These are phyloP conservation scores for Spea bombifrons DNA, from an alignment of 2,113 vertebrate genomes.

Conservation along the genomic window DNA sequence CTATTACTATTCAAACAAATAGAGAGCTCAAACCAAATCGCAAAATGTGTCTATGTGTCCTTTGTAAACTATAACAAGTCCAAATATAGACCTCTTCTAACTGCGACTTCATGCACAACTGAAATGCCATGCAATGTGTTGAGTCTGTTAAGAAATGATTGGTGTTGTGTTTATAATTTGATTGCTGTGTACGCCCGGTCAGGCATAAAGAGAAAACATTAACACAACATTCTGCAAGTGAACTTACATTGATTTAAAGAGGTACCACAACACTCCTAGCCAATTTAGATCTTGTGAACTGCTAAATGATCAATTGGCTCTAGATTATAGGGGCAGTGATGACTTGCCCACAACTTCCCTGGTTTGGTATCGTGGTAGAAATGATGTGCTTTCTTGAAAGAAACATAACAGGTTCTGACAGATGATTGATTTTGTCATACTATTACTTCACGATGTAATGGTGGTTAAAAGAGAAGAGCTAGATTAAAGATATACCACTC, in stretches of 20 bases:
- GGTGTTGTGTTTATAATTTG: slow-evolving; percentile 45
- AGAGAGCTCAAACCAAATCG: too few species aligned
- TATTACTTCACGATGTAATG: background rate
- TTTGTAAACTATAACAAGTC: too few species aligned
- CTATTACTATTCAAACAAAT: too few species aligned
- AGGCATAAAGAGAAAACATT: slow-evolving; percentile 46
- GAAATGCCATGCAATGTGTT: slow-evolving; percentile 35
- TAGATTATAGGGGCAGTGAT: slow-evolving; percentile 15
- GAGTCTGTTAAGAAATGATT: slow-evolving; percentile 41
- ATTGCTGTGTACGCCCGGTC: slow-evolving; percentile 41
- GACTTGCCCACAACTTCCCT: background rate
- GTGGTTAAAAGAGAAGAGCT: background rate
- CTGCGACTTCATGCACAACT: slow-evolving; percentile 27
- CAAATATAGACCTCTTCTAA: slow-evolving; percentile 33
- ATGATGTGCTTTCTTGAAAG: slow-evolving; percentile 18
- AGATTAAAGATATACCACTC: background rate
- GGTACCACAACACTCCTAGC: slow-evolving; percentile 26
- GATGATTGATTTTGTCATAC: slow-evolving; percentile 10
- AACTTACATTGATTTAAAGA: slow-evolving; percentile 46
- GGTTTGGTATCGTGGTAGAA: background rate
- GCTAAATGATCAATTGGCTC: slow-evolving; percentile 41
- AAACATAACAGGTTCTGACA: background rate
- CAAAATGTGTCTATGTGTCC: too few species aligned
- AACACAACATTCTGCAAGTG: slow-evolving; percentile 39
- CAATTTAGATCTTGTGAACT: slow-evolving; percentile 30